Percentiles rank a stretch among this genome's conserved stretches.
These are phyloP conservation scores for Notolepis coatsorum DNA, from an alignment of 2,797 vertebrate genomes.

Conservation along the genomic window DNA sequence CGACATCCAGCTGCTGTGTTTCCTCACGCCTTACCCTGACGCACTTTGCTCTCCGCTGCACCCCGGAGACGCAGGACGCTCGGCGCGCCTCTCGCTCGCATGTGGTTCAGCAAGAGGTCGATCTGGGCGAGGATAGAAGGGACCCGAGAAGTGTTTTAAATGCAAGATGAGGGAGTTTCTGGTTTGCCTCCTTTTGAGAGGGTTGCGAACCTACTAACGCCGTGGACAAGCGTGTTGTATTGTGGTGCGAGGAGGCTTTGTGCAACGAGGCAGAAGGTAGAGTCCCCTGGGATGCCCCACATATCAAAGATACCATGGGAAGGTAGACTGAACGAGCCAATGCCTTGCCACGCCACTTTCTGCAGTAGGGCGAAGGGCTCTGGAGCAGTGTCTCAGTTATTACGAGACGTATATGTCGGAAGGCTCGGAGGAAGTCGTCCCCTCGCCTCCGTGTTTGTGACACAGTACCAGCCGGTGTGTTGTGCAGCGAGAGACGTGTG, in stretches of 20 bases:
- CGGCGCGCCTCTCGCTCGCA: slow-evolving; percentile 39
- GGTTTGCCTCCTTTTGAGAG: slow-evolving; percentile 38
- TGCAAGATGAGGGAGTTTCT: slow-evolving; percentile 30
- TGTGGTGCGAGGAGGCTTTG: neutral
- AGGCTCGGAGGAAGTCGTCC: too few relatives aligned
- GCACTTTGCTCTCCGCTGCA: slow-evolving; percentile 72
- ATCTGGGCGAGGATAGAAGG: slow-evolving; percentile 12
- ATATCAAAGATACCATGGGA: neutral
- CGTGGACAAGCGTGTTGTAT: slow-evolving; percentile 15
- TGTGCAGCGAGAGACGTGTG: too few relatives aligned
- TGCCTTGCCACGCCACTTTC: neutral
- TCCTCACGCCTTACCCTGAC: slow-evolving; percentile 59
- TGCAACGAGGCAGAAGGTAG: neutral
- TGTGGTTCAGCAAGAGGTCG: slow-evolving; percentile 51
- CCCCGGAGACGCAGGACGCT: slow-evolving; percentile 41
- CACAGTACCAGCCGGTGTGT: too few relatives aligned
- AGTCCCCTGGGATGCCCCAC: neutral
- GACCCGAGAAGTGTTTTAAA: slow-evolving; percentile 35
- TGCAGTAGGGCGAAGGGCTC: too few relatives aligned
- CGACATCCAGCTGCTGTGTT: slow-evolving; percentile 63
- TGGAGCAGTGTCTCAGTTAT: too few relatives aligned
- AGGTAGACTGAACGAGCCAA: neutral
- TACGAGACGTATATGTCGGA: too few relatives aligned
- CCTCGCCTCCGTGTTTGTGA: too few relatives aligned
- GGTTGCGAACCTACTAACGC: slow-evolving; percentile 14